These are phyloP conservation scores for Nothura maculosa DNA, from an alignment of 2,797 vertebrate species.

Conservation along the genomic window DNA sequence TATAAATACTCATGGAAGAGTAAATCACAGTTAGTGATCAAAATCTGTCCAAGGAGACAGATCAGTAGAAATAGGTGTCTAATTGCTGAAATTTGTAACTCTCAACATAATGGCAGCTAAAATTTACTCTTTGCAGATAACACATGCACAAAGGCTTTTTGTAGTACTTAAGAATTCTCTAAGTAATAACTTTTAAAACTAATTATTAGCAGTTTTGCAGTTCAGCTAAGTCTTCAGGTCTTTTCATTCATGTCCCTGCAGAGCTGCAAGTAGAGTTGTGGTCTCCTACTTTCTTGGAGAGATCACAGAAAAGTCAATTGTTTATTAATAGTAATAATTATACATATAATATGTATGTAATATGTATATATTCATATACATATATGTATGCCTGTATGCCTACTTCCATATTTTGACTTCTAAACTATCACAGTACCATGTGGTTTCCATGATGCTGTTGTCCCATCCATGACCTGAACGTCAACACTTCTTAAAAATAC, in stretches of 20 bases:
- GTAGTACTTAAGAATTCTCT: too few species aligned
- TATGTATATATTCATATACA: neutral
- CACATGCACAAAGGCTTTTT: too few species aligned
- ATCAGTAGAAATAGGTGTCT: neutral
- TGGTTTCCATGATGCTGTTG: neutral
- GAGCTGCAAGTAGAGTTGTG: too few species aligned
- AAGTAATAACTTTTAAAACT: too few species aligned
- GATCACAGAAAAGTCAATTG: neutral
- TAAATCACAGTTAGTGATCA: neutral
- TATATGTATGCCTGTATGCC: neutral
- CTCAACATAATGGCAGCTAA: neutral
- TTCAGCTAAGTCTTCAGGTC: too few species aligned
- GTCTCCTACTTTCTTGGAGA: too few species aligned
- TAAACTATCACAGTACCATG: neutral
- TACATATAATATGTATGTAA: neutral
- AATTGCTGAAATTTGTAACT: neutral
- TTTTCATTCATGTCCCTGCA: too few species aligned
- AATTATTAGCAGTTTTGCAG: too few species aligned
- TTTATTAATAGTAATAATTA: neutral
- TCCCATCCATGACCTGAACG: neutral
- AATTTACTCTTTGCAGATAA: neutral
- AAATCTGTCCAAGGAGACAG: neutral
- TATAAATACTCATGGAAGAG: neutral
- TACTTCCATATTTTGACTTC: neutral
- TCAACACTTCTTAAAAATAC: neutral